phyloP scores from a whole-genome alignment of 2,888 invertebrate species.

The Leucophenga maculata region DNA sequence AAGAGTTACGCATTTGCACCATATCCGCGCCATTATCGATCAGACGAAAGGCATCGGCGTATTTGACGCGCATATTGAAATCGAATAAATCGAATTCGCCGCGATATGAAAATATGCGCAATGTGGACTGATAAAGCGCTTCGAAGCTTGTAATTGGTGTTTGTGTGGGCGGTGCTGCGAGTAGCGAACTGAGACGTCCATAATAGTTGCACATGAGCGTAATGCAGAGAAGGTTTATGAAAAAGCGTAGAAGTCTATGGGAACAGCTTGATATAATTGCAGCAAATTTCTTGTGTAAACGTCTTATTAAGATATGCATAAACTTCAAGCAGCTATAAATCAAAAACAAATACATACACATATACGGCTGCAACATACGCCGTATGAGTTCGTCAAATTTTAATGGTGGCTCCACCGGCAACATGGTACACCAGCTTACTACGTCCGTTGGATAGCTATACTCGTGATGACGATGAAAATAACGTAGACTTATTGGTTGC shows the following conservation, averaged over 20 bases:
- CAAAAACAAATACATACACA: conserved; percentile 8
- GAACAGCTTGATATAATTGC: neutral
- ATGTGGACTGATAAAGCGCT: conserved; percentile 35
- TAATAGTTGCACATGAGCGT: conserved; percentile 30
- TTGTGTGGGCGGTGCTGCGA: conserved; percentile 31
- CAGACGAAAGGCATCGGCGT: conserved; percentile 46
- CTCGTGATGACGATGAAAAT: conserved; percentile 21
- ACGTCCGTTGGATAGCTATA: conserved; percentile 43
- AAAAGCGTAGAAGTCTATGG: too few relatives aligned
- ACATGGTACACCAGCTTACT: conserved; percentile 45
- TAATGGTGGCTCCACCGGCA: conserved; percentile 43
- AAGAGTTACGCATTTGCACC: conserved; percentile 31
- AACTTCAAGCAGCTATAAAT: too few relatives aligned
- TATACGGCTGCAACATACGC: conserved; percentile 29
- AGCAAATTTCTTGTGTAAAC: neutral
- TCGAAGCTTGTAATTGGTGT: conserved; percentile 44
- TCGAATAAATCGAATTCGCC: conserved; percentile 40
- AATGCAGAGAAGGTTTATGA: too few relatives aligned
- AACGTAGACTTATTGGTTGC: neutral
- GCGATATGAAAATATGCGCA: conserved; percentile 38
- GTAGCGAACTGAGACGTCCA: conserved; percentile 40
- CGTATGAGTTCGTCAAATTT: conserved; percentile 17
- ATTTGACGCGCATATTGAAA: conserved; percentile 42
- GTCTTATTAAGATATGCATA: too few relatives aligned
- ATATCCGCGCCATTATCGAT: conserved; percentile 32